Evolutionary conservation across 2,888 invertebrate species (phyloP).

Genomic region (Nymphalis urticae): DNA sequence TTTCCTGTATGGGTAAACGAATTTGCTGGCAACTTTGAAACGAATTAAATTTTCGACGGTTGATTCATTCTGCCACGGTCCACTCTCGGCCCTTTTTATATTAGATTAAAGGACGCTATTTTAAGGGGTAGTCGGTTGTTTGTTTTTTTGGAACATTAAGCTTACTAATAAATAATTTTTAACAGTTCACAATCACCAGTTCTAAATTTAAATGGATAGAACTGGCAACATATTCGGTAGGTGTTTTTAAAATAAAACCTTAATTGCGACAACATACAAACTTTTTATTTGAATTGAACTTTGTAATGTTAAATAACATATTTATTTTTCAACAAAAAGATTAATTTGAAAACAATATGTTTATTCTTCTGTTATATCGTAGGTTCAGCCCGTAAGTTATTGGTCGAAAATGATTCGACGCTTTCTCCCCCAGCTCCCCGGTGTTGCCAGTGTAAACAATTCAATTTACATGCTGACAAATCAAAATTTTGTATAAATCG

Average conservation of each 20-base stretch:
- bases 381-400: constrained; percentile 44
- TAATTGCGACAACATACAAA: too few relatives aligned
- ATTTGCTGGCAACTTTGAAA: constrained; percentile 78
- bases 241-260: too few relatives aligned
- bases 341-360: neutral
- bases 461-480: constrained; percentile 55
- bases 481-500: constrained; percentile 47
- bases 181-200: too few relatives aligned
- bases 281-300: too few relatives aligned
- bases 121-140: constrained; percentile 24
- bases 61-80: constrained; percentile 53
- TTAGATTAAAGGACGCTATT: constrained; percentile 46
- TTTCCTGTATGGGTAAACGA: constrained; percentile 79
- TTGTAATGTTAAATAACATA: too few relatives aligned
- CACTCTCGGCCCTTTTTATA: constrained; percentile 41
- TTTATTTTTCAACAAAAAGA: too few relatives aligned
- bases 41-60: constrained; percentile 76
- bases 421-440: constrained; percentile 50
- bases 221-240: too few relatives aligned
- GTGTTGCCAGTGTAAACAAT: constrained; percentile 46
- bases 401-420: constrained; percentile 61
- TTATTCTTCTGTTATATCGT: neutral
- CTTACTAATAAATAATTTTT: neutral
- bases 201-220: too few relatives aligned
- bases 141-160: neutral